Conservation (phyloP, 2,797 vertebrate genomes). For the Aselliscus stoliczkanus region DNA sequence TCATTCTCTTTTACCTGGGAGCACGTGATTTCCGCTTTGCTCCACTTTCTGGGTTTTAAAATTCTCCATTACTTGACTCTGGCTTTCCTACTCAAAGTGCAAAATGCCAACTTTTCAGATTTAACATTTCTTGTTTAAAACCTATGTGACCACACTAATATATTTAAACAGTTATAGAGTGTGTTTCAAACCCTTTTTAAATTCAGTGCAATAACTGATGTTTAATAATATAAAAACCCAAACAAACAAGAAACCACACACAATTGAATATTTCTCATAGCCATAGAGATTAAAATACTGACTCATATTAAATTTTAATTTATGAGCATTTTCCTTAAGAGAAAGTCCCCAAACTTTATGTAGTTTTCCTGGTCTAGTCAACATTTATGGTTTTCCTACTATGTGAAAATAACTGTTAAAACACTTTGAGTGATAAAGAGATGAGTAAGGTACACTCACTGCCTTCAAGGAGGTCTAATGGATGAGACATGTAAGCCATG, state of each 20-base stretch:
- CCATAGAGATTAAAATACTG: not conserved
- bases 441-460: not conserved
- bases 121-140: conserved; percentile 29
- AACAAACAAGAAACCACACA: not conserved
- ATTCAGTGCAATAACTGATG: not conserved
- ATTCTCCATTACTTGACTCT: not conserved
- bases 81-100: not conserved
- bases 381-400: not conserved
- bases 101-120: not conserved
- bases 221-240: not conserved
- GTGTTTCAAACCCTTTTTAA: not conserved
- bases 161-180: not conserved
- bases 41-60: not conserved
- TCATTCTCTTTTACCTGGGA: not conserved
- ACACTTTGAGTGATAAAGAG: not conserved
- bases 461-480: not conserved
- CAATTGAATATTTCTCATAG: not conserved
- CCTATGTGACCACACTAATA: not conserved
- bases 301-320: not conserved
- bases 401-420: not conserved
- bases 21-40: not conserved
- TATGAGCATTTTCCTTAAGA: not conserved
- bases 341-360: not conserved
- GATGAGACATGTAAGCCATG: not conserved
- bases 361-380: not conserved